These are phyloP conservation scores for Forbesichthys papilliferus DNA, from an alignment of 2,113 vertebrate genomes.

Conservation along the genomic window DNA sequence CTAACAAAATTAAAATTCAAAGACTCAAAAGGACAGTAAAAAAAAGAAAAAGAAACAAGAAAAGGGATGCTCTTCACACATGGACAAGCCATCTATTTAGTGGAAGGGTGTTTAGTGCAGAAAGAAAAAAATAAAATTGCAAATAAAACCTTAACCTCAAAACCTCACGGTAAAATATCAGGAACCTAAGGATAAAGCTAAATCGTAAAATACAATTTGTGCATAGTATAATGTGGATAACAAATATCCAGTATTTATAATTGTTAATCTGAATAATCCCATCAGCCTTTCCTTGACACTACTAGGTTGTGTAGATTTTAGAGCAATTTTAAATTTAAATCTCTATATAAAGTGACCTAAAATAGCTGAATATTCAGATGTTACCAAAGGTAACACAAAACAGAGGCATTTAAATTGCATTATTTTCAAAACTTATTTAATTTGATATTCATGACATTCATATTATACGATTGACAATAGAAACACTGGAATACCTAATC, in stretches of 20 bases:
- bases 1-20: neutral
- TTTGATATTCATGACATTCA: slow-evolving; percentile 1
- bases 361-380: neutral
- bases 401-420: too few relatives aligned
- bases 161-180: too few relatives aligned
- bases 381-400: neutral
- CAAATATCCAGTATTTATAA: too few relatives aligned
- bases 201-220: too few relatives aligned
- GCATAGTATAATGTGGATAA: too few relatives aligned
- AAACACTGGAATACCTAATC: slow-evolving; percentile 1
- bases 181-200: neutral
- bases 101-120: neutral
- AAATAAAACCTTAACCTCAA: neutral
- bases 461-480: neutral
- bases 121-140: too few relatives aligned
- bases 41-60: neutral
- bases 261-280: too few relatives aligned
- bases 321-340: too few relatives aligned
- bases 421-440: neutral
- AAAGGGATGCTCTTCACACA: slow-evolving; percentile 59
- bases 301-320: too few relatives aligned
- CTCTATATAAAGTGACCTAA: neutral
- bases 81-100: neutral
- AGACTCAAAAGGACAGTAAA: neutral
- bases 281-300: too few relatives aligned